Base-by-base conservation (phyloP, 1,140 invertebrate genomes). In the Dinothrombium tinctorium region DNA sequence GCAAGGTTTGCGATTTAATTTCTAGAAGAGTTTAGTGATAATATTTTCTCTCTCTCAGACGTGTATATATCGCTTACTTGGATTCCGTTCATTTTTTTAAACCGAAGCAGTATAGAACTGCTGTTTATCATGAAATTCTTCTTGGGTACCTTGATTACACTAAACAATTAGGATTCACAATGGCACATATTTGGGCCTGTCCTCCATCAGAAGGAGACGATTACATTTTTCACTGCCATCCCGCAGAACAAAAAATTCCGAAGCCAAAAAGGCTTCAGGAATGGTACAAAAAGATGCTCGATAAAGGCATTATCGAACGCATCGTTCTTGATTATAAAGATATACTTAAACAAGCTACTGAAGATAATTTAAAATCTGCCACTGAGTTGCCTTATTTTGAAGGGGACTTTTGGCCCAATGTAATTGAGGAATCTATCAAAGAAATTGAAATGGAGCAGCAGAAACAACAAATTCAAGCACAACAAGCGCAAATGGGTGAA, bases 281-380 rank as follows among this genome's bases (percentile, higher is more conserved):
- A 54, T 99, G 94, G 94, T 99, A 99, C 61, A 96, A 95, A 62
- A 98, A 94, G 63, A 99, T 99, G 92, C 67, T 99, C 38, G 92
- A 99, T 56, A 98, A 98, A 59, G 94, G 90, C 50, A 92, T 95
- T 49, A 80, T 89, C 55, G 92, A 99, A 56, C 70, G 89, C 50
- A 94, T 94, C 56, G 90, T 99, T 45, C 68, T 94, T 50, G 92
- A 98, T 64, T 99, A 98, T 55, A 98, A 99, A 72, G 89, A 96
- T 66, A 95, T 96, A 54, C 67, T 92, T 19, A 94, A 94, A 61
- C 87, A 98, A 74, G 92, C 90, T 5, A 80, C 89, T 69, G 94
- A 99, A 63, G 92, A 96, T 57, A 86, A 83, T 57, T 64, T 98
- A 47, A 72, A 70, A 39, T 89, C 83, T 42, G 86, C 90, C 21